Percentiles rank a stretch among this genome's conserved stretches.
These are phyloP conservation scores for Eledona agricola DNA, from an alignment of 2,888 invertebrate genomes.

Conservation along the genomic window DNA sequence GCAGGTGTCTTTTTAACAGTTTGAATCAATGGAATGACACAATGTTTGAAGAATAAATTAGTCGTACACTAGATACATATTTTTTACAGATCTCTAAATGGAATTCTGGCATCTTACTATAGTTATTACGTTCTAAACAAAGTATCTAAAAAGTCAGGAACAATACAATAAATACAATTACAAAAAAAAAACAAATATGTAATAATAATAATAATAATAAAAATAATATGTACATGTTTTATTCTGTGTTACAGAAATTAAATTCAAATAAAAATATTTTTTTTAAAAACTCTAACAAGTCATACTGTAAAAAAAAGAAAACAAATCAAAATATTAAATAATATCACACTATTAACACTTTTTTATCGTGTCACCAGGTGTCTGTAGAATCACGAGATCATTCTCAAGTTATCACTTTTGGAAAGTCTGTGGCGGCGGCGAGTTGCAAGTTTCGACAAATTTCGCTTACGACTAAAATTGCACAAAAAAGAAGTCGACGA, in stretches of 20 bases:
- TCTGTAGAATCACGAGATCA: constrained; percentile 61
- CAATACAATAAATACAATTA: constrained; percentile 61
- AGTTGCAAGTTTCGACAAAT: constrained; percentile 19
- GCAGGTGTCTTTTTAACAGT: constrained; percentile 32
- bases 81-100: constrained; percentile 43
- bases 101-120: constrained; percentile 31
- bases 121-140: constrained; percentile 35
- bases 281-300: constrained; percentile 56
- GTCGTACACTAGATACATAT: constrained; percentile 42
- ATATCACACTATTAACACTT: constrained; percentile 63
- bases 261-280: constrained; percentile 58
- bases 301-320: constrained; percentile 55
- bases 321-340: constrained; percentile 63
- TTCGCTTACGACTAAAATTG: constrained; percentile 45
- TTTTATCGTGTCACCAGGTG: constrained; percentile 58
- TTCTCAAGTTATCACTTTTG: constrained; percentile 54
- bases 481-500: constrained; percentile 49
- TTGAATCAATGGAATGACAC: constrained; percentile 31
- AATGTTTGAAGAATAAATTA: constrained; percentile 46
- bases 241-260: constrained; percentile 51
- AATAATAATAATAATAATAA: too few relatives aligned
- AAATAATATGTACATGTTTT: constrained; percentile 56
- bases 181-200: constrained; percentile 57
- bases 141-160: constrained; percentile 58
- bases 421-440: constrained; percentile 15